Percentiles rank a stretch among this genome's conserved stretches.
Conservation (phyloP, 2,797 vertebrate species). For the Onychomys arenicola region DNA sequence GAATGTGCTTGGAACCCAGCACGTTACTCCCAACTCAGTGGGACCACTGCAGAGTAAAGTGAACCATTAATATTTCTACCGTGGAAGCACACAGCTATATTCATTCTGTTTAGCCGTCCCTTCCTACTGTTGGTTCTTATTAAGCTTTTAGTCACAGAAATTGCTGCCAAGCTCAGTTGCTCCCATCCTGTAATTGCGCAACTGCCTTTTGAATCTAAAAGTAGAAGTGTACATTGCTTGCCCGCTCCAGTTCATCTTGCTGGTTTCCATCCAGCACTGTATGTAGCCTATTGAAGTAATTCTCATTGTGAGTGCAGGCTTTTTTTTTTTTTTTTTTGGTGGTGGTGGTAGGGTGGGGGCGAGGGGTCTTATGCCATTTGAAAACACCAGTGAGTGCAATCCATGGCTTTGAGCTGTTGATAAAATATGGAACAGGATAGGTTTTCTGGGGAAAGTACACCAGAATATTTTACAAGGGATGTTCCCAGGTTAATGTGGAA, state of each 20-base stretch:
- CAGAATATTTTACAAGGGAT: neutral
- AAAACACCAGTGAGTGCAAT: constrained; percentile 38
- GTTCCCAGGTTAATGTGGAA: neutral
- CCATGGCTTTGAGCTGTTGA: neutral
- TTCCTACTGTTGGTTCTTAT: constrained; percentile 66
- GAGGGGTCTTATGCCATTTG: neutral
- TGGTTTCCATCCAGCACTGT: constrained; percentile 64
- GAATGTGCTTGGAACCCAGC: neutral
- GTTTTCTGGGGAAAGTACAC: neutral
- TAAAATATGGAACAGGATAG: neutral
- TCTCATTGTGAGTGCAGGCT: constrained; percentile 26
- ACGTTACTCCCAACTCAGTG: neutral
- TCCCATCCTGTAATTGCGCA: constrained; percentile 57
- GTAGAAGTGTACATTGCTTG: constrained; percentile 57
- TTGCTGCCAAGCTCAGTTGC: constrained; percentile 55
- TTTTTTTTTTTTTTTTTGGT: neutral
- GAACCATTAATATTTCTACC: constrained; percentile 53
- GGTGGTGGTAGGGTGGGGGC: neutral
- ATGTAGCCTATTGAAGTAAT: constrained; percentile 49
- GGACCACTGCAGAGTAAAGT: neutral
- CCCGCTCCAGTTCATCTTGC: constrained; percentile 37
- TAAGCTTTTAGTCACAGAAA: constrained; percentile 69
- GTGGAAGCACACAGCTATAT: constrained; percentile 38
- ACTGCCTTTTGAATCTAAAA: constrained; percentile 69
- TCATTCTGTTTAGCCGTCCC: constrained; percentile 41